These are phyloP conservation scores for Brachionus angularis DNA, from an alignment of 1,140 invertebrate genomes.

Conservation along the genomic window DNA sequence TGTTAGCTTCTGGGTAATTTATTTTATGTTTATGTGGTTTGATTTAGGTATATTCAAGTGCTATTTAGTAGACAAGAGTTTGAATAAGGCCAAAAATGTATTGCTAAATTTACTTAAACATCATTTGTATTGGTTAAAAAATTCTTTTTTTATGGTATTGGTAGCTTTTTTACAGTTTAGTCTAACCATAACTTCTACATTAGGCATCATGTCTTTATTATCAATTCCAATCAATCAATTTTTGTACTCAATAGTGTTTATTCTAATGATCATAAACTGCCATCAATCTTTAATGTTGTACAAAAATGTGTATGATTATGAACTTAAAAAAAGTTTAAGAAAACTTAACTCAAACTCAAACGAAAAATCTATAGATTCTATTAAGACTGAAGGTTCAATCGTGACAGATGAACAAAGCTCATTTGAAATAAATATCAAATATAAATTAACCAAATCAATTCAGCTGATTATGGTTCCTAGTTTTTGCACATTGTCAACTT, in stretches of 20 bases:
- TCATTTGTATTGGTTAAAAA: neutral
- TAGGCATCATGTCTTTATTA: slow-evolving; percentile 17
- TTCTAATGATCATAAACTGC: slow-evolving; percentile 31
- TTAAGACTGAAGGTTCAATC: neutral
- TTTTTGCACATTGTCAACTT: slow-evolving; percentile 21
- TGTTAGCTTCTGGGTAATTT: slow-evolving; percentile 15
- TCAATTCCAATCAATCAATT: slow-evolving; percentile 18
- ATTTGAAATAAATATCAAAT: neutral
- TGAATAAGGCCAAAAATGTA: neutral
- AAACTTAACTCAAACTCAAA: neutral
- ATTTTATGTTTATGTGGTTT: slow-evolving; percentile 38
- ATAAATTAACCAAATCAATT: slow-evolving; percentile 11
- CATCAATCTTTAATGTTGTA: slow-evolving; percentile 34
- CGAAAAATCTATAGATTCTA: neutral
- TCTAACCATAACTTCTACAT: neutral
- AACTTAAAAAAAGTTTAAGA: neutral
- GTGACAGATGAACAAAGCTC: neutral
- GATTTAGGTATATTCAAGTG: slow-evolving; percentile 20
- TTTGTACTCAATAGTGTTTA: slow-evolving; percentile 23
- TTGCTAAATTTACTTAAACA: slow-evolving; percentile 13
- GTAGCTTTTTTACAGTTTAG: slow-evolving; percentile 16
- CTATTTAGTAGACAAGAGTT: neutral
- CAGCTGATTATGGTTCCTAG: slow-evolving; percentile 37
- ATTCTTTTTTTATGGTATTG: slow-evolving; percentile 15
- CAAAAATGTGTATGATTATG: slow-evolving; percentile 31